A percentile compares a stretch with the other conserved stretches of the same genome.
Conservation (phyloP, 2,888 invertebrate species). For the Eurytoma californica region DNA sequence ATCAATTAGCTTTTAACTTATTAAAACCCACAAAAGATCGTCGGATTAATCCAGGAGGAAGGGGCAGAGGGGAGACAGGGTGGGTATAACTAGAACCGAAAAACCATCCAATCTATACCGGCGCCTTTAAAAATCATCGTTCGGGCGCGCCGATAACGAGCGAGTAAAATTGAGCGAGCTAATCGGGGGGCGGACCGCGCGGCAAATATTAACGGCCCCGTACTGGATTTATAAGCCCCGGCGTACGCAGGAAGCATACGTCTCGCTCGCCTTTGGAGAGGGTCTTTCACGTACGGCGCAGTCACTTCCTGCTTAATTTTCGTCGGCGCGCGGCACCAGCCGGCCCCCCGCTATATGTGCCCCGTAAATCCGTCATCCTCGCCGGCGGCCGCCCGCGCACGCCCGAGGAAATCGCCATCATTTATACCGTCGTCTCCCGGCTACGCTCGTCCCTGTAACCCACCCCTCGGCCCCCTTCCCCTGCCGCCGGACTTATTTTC, state of each 20-base stretch:
- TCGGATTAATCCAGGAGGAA: no score
- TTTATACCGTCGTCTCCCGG: constrained; percentile 2
- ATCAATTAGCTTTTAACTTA: no score
- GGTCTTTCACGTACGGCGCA: constrained; percentile 34
- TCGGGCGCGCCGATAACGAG: background rate
- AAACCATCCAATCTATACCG: background rate
- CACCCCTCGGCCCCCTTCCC: no score
- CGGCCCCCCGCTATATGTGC: constrained; percentile 11
- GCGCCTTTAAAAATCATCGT: background rate
- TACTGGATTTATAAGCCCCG: constrained; percentile 25
- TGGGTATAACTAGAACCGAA: no score
- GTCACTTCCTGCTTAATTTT: constrained; percentile 60
- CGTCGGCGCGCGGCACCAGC: constrained; percentile 32
- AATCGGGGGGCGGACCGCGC: constrained; percentile 20
- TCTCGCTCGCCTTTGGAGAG: background rate
- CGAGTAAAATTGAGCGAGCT: constrained; percentile 13
- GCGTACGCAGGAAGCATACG: constrained; percentile 20
- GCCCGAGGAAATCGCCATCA: constrained; percentile 23
- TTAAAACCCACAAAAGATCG: no score
- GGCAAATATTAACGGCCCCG: constrained; percentile 28
- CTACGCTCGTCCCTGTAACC: no score
- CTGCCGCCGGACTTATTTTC: background rate
- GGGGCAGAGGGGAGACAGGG: no score
- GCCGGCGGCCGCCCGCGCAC: background rate
- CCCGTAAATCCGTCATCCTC: constrained; percentile 34